Conservation (phyloP, 2,797 vertebrate species). For the Delichon dasypus region DNA sequence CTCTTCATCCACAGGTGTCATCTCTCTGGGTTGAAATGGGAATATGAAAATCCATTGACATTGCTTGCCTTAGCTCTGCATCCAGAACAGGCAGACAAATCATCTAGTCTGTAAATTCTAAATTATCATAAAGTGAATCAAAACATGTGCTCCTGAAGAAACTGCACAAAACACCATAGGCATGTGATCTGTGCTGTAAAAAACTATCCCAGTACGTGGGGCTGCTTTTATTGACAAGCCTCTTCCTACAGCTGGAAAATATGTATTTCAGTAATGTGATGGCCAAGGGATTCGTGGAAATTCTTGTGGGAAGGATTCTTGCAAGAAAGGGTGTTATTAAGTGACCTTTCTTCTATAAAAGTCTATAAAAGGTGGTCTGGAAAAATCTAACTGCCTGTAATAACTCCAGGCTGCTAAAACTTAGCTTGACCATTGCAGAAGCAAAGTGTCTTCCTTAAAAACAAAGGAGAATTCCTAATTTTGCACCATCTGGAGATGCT, state of each 20-base stretch:
- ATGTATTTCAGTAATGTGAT: neutral
- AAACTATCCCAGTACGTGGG: neutral
- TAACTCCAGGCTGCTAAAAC: neutral
- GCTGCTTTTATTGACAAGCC: neutral
- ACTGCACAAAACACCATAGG: neutral
- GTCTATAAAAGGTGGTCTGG: neutral
- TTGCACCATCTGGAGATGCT: neutral
- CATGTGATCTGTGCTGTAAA: neutral
- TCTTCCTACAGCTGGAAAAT: neutral
- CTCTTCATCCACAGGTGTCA: neutral
- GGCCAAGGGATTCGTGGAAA: neutral
- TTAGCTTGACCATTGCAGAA: neutral
- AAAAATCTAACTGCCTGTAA: neutral
- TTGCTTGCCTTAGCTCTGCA: neutral
- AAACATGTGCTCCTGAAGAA: neutral
- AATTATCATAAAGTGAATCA: constrained; percentile 6
- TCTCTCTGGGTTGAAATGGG: neutral
- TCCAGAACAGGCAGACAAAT: neutral
- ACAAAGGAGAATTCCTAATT: neutral
- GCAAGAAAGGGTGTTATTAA: neutral
- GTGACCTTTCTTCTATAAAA: neutral
- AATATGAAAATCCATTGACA: neutral
- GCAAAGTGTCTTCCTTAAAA: neutral
- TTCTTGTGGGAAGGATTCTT: neutral
- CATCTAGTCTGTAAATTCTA: neutral